Conservation (phyloP, 2,113 vertebrate species). For the Heterochromis multidens region DNA sequence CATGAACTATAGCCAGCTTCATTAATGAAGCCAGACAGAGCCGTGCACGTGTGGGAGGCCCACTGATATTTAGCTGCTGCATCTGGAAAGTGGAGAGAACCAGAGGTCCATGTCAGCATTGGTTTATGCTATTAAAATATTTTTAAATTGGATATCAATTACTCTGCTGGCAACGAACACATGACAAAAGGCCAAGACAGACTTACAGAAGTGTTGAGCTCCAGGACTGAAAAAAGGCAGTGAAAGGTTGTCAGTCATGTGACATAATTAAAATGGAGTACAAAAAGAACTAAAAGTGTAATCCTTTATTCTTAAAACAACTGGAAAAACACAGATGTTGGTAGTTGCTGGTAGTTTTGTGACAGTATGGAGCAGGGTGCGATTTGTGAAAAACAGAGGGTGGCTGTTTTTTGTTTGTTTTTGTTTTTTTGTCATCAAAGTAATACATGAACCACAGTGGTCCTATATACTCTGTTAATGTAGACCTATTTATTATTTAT, state of each 20-base stretch:
- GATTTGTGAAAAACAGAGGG: no score
- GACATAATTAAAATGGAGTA: neutral
- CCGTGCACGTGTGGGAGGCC: conserved; percentile 56
- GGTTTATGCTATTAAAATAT: conserved; percentile 67
- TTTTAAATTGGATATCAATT: conserved; percentile 59
- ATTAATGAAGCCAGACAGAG: conserved; percentile 70
- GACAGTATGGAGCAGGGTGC: no score
- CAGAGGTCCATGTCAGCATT: conserved; percentile 46
- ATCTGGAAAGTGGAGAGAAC: conserved; percentile 59
- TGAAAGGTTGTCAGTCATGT: neutral
- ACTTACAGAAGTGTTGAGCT: neutral
- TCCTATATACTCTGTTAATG: no score
- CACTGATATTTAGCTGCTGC: conserved; percentile 19
- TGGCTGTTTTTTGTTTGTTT: no score
- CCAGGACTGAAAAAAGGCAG: neutral
- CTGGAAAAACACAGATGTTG: no score
- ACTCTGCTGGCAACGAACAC: conserved; percentile 46
- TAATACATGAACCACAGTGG: no score
- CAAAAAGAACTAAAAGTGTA: no score
- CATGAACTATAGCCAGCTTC: conserved; percentile 51
- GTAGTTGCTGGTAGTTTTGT: no score
- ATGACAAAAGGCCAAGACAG: conserved; percentile 11
- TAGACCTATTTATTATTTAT: no score
- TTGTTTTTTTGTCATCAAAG: no score
- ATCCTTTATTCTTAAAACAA: no score